Conservation (phyloP, 2,113 vertebrate species). For the zebrafish (Danio rerio) region GRCz12tu NC_133186.1:24416501-24417000, state of each 20-base stretch:
- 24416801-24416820: constrained; percentile 16
- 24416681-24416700: background rate
- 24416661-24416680: background rate
- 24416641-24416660: background rate
- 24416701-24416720: background rate
- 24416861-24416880: constrained; percentile 32
- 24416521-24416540: no score
- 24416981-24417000: background rate
- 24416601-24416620: constrained; percentile 23
- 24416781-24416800: constrained; percentile 10
- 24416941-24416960: constrained; percentile 37
- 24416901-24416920: constrained; percentile 13
- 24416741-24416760: background rate
- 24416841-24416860: constrained; percentile 1
- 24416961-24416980: constrained; percentile 19
- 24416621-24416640: background rate
- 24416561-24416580: background rate
- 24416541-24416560: background rate
- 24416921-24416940: background rate
- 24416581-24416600: background rate
- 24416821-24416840: background rate
- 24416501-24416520: no score
- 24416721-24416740: background rate
- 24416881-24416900: constrained; percentile 51
- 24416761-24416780: constrained; percentile 1